Base-by-base conservation (phyloP, 2,888 invertebrate species). In the Philereme vetulata region DNA sequence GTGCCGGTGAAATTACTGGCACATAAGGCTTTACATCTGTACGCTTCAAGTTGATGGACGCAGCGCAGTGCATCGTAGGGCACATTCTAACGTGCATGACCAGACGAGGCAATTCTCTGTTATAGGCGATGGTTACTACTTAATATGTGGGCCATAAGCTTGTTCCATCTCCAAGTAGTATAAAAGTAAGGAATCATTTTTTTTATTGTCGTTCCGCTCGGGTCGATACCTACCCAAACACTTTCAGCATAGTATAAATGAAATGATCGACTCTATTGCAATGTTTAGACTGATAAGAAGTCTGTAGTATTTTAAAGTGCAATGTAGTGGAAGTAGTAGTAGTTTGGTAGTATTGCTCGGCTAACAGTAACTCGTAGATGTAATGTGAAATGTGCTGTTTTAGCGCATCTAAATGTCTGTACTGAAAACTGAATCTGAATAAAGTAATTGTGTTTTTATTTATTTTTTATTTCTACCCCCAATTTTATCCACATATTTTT, bases 211-310 rank as follows among this genome's bases (percentile, higher is more conserved):
- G 45, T 45, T 45, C 45, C 45, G 9, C 38, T 11, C 11, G 36
- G 6, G 49, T 38, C 4, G 21, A 32, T 21, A 50, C 32, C 38
- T 8, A n/a, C 32, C 9, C 32, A 10, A 6, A 38, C 7, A 6
- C 7, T 5, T 35, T 35, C 35, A 35, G 5, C 35, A 35, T 35
- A 6, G 2, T 21, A 21, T 21, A 2, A 21, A 1, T 21, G 21
- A 21, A 21, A 32, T 33, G 40, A 54, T 60, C 38, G 60, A 56
- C 48, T 60, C 33, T 38, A 5, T 38, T 49, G 49, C 34, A 61
- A 62, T 54, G 57, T 57, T 56, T 62, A 51, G 61, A 62, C 57
- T 62, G 61, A 54, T 51, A 11, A 33, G 10, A 57, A 62, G 57
- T 57, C 50, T 62, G 61, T 62, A 56, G 51, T 55, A 47, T 55